phyloP scores from a whole-genome alignment of 2,797 vertebrate species.

The Pangasius krempfi region DNA sequence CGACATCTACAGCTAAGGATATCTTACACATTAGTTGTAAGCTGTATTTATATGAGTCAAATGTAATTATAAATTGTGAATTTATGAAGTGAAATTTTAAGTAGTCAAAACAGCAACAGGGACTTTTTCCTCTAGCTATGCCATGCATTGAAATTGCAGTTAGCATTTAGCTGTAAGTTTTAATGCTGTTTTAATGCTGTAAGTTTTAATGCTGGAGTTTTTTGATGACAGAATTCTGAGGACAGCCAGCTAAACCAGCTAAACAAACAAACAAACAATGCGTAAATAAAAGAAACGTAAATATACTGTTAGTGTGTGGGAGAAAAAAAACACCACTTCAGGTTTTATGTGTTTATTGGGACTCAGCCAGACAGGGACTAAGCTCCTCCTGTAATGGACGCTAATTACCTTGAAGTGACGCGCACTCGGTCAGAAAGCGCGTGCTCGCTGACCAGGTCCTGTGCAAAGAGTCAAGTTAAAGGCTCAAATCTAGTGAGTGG shows the following conservation, averaged over 20 bases:
- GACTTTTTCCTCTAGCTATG: no score
- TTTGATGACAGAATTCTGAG: not conserved
- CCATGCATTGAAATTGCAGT: no score
- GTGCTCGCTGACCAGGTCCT: constrained; percentile 12
- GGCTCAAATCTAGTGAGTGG: not conserved
- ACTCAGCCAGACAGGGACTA: not conserved
- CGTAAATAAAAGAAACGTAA: no score
- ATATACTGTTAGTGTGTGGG: not conserved
- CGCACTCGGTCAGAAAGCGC: constrained; percentile 1
- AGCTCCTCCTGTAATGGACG: constrained; percentile 25
- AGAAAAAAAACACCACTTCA: not conserved
- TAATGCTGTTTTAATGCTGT: not conserved
- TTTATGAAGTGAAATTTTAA: no score
- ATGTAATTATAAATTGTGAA: no score
- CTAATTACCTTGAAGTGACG: not conserved
- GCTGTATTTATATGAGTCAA: no score
- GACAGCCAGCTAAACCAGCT: not conserved
- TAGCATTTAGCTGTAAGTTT: not conserved
- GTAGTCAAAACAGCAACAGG: no score
- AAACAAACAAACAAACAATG: not conserved
- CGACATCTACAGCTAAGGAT: no score
- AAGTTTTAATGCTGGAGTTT: not conserved
- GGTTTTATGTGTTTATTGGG: not conserved
- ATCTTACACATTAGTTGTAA: no score
- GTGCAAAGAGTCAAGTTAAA: not conserved